A percentile compares a stretch with the other conserved stretches of the same genome.
These are phyloP conservation scores for Sparus aurata DNA, from an alignment of 2,797 vertebrate genomes.

Conservation along the genomic window DNA sequence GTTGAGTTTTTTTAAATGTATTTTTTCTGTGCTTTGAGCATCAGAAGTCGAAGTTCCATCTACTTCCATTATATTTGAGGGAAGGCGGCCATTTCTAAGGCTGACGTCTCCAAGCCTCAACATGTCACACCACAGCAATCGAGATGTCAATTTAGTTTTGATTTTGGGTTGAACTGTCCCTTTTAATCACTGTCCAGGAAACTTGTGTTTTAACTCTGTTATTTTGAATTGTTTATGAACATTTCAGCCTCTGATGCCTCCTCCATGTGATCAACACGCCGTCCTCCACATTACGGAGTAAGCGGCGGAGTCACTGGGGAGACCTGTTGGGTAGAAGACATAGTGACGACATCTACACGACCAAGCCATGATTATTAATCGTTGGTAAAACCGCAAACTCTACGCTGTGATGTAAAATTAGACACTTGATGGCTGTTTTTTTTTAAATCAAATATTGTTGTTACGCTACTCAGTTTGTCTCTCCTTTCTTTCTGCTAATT, in stretches of 20 bases:
- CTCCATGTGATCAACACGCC: constrained; percentile 86
- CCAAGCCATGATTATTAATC: constrained; percentile 12
- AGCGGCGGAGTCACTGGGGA: constrained; percentile 38
- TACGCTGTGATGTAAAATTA: constrained; percentile 15
- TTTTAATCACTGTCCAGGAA: too few species aligned
- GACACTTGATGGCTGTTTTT: constrained; percentile 4
- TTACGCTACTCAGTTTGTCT: neutral
- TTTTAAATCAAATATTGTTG: constrained; percentile 19
- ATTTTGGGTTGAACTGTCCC: too few species aligned
- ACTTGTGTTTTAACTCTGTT: too few species aligned
- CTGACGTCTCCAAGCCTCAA: too few species aligned
- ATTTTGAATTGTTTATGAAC: neutral
- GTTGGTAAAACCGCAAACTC: constrained; percentile 15
- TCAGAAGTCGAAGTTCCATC: too few species aligned
- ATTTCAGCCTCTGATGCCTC: constrained; percentile 71
- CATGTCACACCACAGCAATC: too few species aligned
- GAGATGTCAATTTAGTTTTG: too few species aligned
- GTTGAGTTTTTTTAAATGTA: too few species aligned
- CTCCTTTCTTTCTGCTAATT: constrained; percentile 32
- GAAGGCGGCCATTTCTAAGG: too few species aligned
- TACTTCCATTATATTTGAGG: too few species aligned
- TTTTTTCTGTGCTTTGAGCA: too few species aligned
- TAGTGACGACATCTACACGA: constrained; percentile 8
- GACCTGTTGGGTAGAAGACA: neutral
- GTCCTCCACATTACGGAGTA: constrained; percentile 87